phyloP scores from a whole-genome alignment of 2,797 vertebrate genomes.

The Toxotes lorentzi region DNA sequence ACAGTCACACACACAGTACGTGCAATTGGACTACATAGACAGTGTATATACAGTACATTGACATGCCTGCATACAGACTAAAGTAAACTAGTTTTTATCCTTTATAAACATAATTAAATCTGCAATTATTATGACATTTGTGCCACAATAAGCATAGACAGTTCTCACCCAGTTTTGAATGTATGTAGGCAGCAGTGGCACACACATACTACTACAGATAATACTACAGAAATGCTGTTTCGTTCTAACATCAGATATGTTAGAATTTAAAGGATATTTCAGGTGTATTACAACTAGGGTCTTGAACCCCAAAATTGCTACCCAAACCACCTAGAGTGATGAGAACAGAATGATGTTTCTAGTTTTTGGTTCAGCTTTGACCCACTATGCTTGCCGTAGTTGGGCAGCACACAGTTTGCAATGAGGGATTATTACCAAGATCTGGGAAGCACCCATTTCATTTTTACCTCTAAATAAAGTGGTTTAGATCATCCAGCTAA shows the following conservation, averaged over 20 bases:
- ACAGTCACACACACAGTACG: constrained; percentile 10
- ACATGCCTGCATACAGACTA: not conserved
- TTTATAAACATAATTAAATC: not conserved
- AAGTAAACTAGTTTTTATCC: not conserved
- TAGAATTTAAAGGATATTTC: not conserved
- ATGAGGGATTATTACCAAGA: not conserved
- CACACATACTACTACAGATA: no score
- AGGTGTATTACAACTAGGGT: no score
- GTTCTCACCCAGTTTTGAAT: no score
- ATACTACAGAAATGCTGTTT: not conserved
- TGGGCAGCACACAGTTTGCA: not conserved
- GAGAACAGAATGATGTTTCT: not conserved
- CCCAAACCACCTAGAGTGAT: not conserved
- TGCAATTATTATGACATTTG: not conserved
- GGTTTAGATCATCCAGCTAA: not conserved
- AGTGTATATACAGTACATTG: not conserved
- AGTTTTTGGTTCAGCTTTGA: not conserved
- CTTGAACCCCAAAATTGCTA: no score
- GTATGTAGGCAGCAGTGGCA: no score
- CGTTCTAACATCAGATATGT: not conserved
- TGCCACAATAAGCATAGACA: not conserved
- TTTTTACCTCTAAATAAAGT: not conserved
- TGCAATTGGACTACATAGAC: not conserved
- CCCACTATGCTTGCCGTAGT: not conserved
- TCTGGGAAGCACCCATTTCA: not conserved